A percentile compares a stretch with the other conserved stretches of the same genome.
phyloP scores from a whole-genome alignment of 30 jellyfish, hydroid and myxozoan genomes.

The Aurelia sp. region DNA sequence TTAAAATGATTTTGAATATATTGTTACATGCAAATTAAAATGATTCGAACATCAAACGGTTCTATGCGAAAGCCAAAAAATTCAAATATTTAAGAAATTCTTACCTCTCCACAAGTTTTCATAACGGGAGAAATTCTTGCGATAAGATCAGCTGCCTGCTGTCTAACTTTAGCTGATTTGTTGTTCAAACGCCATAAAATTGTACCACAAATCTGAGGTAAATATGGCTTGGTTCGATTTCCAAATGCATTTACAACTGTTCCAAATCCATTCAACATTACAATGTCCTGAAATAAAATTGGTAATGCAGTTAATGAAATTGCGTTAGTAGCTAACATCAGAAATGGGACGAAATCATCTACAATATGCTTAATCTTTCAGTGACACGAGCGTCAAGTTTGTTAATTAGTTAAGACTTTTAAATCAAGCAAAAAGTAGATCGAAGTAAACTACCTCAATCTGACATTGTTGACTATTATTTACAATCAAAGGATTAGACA shows the following conservation, averaged over 20 bases:
- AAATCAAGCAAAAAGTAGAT: too few species aligned
- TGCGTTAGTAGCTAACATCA: too few species aligned
- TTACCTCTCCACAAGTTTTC: constrained; percentile 99
- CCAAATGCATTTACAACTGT: constrained; percentile 99
- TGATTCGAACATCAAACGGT: neutral
- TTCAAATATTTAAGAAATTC: neutral
- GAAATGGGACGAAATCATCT: too few species aligned
- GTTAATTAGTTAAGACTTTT: too few species aligned
- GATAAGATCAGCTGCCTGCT: constrained; percentile 99
- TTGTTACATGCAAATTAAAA: neutral
- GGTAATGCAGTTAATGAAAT: neutral
- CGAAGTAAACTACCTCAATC: too few species aligned
- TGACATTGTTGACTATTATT: too few species aligned
- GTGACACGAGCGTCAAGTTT: too few species aligned
- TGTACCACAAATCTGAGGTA: constrained; percentile 99
- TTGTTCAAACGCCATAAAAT: constrained; percentile 99
- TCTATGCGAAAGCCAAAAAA: too few species aligned
- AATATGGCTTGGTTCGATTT: constrained; percentile 96
- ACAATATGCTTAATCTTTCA: too few species aligned
- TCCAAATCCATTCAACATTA: constrained; percentile 99
- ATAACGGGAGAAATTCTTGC: constrained; percentile 97
- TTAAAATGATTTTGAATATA: too few species aligned
- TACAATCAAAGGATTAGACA: too few species aligned
- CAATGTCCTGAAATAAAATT: constrained; percentile 81
- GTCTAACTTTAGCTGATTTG: constrained; percentile 98